Evolutionary conservation across 2,888 invertebrate genomes (phyloP).

Genomic region (Ochropleura plecta): DNA sequence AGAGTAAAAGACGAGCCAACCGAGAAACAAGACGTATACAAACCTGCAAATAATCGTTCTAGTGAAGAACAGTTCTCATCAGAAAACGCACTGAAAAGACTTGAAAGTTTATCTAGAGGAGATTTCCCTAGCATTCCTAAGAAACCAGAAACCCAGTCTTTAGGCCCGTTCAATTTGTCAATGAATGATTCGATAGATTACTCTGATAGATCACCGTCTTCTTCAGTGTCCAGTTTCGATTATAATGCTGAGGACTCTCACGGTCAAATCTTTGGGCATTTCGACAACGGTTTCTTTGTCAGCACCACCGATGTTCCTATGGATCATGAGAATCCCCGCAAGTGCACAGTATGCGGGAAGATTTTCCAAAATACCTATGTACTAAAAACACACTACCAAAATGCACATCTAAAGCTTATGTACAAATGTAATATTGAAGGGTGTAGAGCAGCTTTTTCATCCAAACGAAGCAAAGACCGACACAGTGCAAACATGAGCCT

Average conservation of each 20-base stretch:
- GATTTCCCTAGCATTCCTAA: slow-evolving; percentile 91
- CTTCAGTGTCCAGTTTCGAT: slow-evolving; percentile 91
- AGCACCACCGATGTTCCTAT: slow-evolving; percentile 95
- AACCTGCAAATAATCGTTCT: slow-evolving; percentile 67
- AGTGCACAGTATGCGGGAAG: slow-evolving; percentile 98
- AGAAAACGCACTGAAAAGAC: slow-evolving; percentile 93
- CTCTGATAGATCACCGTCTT: slow-evolving; percentile 90
- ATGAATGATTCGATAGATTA: slow-evolving; percentile 83
- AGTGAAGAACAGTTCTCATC: slow-evolving; percentile 83
- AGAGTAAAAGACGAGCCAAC: slow-evolving; percentile 83
- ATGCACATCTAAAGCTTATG: slow-evolving; percentile 98
- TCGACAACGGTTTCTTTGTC: slow-evolving; percentile 94
- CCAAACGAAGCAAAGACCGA: slow-evolving; percentile 97
- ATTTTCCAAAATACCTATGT: slow-evolving; percentile 98
- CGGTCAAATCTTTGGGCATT: slow-evolving; percentile 93
- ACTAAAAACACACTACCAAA: slow-evolving; percentile 98
- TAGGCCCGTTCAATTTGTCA: slow-evolving; percentile 82
- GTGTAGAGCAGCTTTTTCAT: slow-evolving; percentile 98
- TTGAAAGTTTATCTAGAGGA: slow-evolving; percentile 95
- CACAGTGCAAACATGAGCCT: slow-evolving; percentile 98
- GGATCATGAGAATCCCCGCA: slow-evolving; percentile 97
- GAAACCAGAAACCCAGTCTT: slow-evolving; percentile 76
- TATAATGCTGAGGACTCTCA: slow-evolving; percentile 91
- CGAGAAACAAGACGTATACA: slow-evolving; percentile 81
- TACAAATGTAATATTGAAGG: slow-evolving; percentile 98